Percentiles rank a stretch among this genome's conserved stretches.
Conservation (phyloP, 2,113 vertebrate genomes). For the Phyllopteryx taeniolatus region DNA sequence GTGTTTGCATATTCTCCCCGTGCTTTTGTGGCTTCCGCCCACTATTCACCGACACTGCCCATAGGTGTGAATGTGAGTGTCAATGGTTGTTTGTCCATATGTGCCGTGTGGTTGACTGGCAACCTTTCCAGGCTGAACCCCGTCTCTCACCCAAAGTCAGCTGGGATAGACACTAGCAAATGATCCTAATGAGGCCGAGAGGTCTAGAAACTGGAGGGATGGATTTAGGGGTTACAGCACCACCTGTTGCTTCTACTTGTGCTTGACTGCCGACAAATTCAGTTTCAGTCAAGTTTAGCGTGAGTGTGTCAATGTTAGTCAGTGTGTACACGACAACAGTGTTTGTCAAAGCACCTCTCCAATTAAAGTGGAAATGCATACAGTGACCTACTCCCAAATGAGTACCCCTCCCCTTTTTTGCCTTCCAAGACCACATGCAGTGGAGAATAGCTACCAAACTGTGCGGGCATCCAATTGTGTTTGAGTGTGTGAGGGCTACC, state of each 20-base stretch:
- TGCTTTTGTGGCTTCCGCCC: no score
- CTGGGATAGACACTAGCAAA: no score
- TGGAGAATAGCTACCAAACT: conserved; percentile 39
- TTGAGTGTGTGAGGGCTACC: neutral
- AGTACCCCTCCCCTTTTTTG: conserved; percentile 29
- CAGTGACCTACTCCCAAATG: conserved; percentile 68
- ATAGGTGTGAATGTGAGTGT: no score
- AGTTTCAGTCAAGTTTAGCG: neutral
- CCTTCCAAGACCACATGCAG: conserved; percentile 36
- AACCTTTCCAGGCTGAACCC: no score
- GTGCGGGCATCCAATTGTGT: conserved; percentile 11
- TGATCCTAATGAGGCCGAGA: no score
- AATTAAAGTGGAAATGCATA: conserved; percentile 70
- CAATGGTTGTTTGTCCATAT: no score
- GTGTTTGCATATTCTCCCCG: no score
- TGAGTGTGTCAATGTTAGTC: conserved; percentile 18
- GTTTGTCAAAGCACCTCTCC: conserved; percentile 52
- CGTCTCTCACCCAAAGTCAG: no score
- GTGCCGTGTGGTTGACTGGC: no score
- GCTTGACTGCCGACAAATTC: neutral
- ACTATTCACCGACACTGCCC: no score
- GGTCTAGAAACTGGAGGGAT: neutral
- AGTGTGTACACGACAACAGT: conserved; percentile 3
- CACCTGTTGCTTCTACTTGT: neutral
- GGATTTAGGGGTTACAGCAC: neutral